Evolutionary conservation across 2,888 invertebrate species (phyloP), one percentile per base, ranked within the genome.

Genomic region (Yponomeuta sedellus): DNA sequence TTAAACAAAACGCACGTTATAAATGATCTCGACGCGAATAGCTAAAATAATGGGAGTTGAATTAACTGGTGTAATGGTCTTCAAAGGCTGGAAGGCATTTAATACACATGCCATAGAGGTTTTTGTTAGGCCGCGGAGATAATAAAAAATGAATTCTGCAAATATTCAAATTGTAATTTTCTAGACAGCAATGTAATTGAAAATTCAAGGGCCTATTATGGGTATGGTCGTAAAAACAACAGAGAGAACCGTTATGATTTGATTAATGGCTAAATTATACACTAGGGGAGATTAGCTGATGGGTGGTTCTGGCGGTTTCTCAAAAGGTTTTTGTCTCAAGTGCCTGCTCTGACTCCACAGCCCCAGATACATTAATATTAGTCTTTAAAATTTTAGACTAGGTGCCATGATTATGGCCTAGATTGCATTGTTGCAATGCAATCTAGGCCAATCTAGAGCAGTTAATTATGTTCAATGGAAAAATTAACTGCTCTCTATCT

Each of bases 261-360:
- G 69, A 67, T 68, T 67, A 70, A 70, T 71, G 68, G 64, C 64
- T 12, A 57, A 64, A 64, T 64, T 64, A 64, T 64, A 57, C 64
- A 57, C 64, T 20, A 56, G 44, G 44, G 16, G 44, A 57, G 64
- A 64, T 56, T n/a, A 64, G 57, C 52, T 25, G 64, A 25, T 57
- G 64, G 56, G 22, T 52, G 56, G 64, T 57, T 25, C 39, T n/a
- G 64, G 25, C 20, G 25, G 64, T 64, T 44, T 64, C 64, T 16
- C 39, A 25, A 34, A 34, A 39, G 39, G 62, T 62, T 62, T 62
- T 39, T 59, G 59, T 59, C 12, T 22, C 20, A 12, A 52, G 44
- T 52, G 16, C 44, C 44, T 52, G 16, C 44, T 52, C 8, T 8
- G 16, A 52, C 44, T 52, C 44, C 16, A 16, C 16, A 8, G 34